These are phyloP conservation scores for Pyrochroa serraticornis DNA, from an alignment of 2,888 invertebrate genomes.

Conservation along the genomic window DNA sequence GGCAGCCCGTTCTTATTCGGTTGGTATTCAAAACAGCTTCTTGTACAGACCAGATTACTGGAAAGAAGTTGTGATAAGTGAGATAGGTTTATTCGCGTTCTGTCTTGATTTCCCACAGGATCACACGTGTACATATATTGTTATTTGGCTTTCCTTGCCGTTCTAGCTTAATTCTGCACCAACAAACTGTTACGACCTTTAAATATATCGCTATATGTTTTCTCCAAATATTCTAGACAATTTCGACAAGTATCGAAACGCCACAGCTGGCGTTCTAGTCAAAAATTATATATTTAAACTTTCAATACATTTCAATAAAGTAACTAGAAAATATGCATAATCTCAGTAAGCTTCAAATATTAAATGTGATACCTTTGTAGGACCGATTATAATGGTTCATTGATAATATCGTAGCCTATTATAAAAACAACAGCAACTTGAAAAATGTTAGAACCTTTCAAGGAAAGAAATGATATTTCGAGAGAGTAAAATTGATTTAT, in stretches of 20 bases:
- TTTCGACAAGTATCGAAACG: not conserved
- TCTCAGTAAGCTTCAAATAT: too few relatives aligned
- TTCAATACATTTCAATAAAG: too few relatives aligned
- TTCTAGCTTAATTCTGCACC: constrained; percentile 25
- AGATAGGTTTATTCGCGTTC: constrained; percentile 50
- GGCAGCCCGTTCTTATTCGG: constrained; percentile 29
- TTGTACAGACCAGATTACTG: constrained; percentile 45
- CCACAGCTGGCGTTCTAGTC: too few relatives aligned
- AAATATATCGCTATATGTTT: constrained; percentile 1
- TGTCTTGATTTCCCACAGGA: constrained; percentile 51
- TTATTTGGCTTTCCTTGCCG: constrained; percentile 42
- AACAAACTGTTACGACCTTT: constrained; percentile 24
- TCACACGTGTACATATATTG: constrained; percentile 50
- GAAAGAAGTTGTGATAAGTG: constrained; percentile 51
- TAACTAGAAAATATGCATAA: too few relatives aligned
- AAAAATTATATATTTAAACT: too few relatives aligned
- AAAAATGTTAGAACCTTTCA: too few relatives aligned
- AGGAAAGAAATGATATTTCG: too few relatives aligned
- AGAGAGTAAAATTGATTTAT: too few relatives aligned
- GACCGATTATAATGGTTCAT: too few relatives aligned
- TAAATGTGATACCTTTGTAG: too few relatives aligned
- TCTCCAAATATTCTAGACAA: not conserved
- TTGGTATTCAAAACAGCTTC: constrained; percentile 49
- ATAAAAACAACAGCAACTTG: too few relatives aligned
- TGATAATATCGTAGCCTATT: too few relatives aligned